phyloP scores from a whole-genome alignment of 1,140 invertebrate species.

The Listronotus oregonensis region DNA sequence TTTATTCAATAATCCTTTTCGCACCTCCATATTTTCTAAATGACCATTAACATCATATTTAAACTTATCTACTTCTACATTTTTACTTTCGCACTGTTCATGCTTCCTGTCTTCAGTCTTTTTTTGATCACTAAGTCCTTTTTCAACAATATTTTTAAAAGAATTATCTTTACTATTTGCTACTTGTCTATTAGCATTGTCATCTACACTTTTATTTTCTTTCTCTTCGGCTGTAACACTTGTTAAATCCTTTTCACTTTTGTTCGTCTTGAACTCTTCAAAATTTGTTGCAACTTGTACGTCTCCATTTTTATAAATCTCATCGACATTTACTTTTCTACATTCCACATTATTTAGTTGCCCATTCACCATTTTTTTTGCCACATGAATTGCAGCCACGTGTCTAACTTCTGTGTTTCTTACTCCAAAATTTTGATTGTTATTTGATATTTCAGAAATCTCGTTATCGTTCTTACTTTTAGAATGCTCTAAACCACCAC shows the following conservation, averaged over 20 bases:
- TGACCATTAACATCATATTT: too few relatives aligned
- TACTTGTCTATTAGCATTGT: neutral
- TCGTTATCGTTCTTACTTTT: neutral
- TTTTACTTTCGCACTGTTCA: neutral
- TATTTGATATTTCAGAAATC: neutral
- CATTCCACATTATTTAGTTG: constrained; percentile 6
- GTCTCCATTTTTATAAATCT: constrained; percentile 9
- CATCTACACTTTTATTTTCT: too few relatives aligned
- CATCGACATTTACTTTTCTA: constrained; percentile 16
- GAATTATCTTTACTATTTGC: too few relatives aligned
- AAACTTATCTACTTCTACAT: neutral
- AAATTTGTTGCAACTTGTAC: constrained; percentile 8
- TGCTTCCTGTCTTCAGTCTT: neutral
- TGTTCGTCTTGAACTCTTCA: constrained; percentile 7
- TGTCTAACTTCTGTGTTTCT: constrained; percentile 14
- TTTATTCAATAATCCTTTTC: too few relatives aligned
- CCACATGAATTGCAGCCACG: neutral
- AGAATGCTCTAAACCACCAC: too few relatives aligned
- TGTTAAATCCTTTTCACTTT: neutral
- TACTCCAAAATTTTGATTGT: neutral
- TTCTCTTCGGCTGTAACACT: neutral
- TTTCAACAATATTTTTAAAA: too few relatives aligned
- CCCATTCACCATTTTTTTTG: constrained; percentile 10
- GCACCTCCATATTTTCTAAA: too few relatives aligned
- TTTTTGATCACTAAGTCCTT: neutral